phyloP scores from a whole-genome alignment of 2,113 vertebrate genomes.

The Gymnarchus niloticus region DNA sequence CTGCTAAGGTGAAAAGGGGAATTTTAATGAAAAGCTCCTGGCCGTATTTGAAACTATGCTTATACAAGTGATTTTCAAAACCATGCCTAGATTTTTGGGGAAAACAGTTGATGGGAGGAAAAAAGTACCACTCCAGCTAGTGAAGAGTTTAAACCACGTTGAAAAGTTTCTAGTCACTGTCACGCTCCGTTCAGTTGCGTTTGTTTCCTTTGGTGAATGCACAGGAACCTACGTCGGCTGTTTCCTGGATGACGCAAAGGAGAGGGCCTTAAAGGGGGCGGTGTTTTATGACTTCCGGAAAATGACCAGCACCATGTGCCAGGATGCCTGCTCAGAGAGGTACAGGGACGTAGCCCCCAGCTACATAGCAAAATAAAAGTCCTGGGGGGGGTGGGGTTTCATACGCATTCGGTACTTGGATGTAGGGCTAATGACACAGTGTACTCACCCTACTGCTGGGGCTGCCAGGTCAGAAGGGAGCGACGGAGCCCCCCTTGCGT shows the following conservation, averaged over 20 bases:
- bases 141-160: not conserved
- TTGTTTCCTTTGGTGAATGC: slow-evolving; percentile 15
- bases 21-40: not conserved
- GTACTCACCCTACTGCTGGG: slow-evolving; percentile 11
- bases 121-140: not conserved
- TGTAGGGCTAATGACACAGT: slow-evolving; percentile 23
- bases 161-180: not conserved
- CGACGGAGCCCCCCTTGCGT: not conserved
- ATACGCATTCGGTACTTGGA: slow-evolving; percentile 5
- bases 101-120: not conserved
- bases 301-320: slow-evolving; percentile 89
- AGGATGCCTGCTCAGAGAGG: slow-evolving; percentile 91
- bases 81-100: not conserved
- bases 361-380: not conserved
- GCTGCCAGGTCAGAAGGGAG: not conserved
- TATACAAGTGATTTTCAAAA: not conserved
- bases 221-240: slow-evolving; percentile 83
- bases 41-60: not conserved
- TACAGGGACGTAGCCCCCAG: slow-evolving; percentile 47
- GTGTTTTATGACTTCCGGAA: slow-evolving; percentile 93
- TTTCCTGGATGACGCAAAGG: slow-evolving; percentile 74
- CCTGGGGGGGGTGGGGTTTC: not conserved
- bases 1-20: not conserved
- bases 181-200: not conserved
- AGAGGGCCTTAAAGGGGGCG: slow-evolving; percentile 78